These are phyloP conservation scores for Bombus pyrosoma DNA, from an alignment of 1,140 invertebrate species.

Conservation along the genomic window DNA sequence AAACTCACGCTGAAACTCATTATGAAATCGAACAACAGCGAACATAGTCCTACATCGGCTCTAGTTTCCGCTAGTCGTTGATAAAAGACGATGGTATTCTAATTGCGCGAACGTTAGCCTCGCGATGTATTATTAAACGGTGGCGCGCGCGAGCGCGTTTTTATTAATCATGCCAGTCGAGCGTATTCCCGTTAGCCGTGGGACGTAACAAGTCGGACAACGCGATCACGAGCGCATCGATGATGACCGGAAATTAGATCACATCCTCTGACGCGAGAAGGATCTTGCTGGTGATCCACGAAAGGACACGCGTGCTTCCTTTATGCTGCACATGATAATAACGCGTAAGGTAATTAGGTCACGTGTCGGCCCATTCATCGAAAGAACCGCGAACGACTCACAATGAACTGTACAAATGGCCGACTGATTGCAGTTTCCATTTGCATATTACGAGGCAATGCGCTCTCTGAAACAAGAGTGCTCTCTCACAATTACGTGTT, in stretches of 20 bases:
- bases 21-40: background rate
- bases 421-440: slow-evolving; percentile 1
- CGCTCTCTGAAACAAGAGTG: background rate
- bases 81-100: slow-evolving; percentile 23
- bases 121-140: background rate
- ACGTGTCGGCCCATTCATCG: slow-evolving; percentile 48
- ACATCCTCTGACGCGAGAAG: slow-evolving; percentile 38
- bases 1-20: too few relatives aligned
- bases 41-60: background rate
- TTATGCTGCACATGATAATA: background rate
- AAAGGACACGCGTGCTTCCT: slow-evolving; percentile 14
- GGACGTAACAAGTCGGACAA: slow-evolving; percentile 8
- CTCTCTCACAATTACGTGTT: background rate
- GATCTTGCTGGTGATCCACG: background rate
- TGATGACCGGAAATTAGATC: slow-evolving; percentile 61
- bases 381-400: slow-evolving; percentile 17
- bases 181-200: slow-evolving; percentile 17
- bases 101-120: slow-evolving; percentile 2
- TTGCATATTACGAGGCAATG: slow-evolving; percentile 8
- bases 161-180: slow-evolving; percentile 25
- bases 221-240: slow-evolving; percentile 12
- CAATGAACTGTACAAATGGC: background rate
- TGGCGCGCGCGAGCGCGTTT: slow-evolving; percentile 1
- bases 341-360: slow-evolving; percentile 50
- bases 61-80: background rate